Percentiles rank a stretch among this genome's conserved stretches.
Conservation (phyloP, 2,888 invertebrate species). For the Smittia aterrima region DNA sequence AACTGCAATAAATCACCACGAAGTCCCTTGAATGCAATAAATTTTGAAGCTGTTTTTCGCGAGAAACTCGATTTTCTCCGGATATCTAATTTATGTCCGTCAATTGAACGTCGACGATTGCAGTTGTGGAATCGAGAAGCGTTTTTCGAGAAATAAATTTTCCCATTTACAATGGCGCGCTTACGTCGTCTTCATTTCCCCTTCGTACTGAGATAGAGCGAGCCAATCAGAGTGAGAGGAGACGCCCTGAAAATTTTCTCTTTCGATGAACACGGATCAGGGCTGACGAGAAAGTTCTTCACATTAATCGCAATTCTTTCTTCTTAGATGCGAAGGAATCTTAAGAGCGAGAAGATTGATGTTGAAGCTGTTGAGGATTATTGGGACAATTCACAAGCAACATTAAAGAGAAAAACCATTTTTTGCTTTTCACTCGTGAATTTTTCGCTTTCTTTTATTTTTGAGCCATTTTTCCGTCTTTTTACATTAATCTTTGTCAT, state of each 20-base stretch:
- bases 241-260: slow-evolving; percentile 32
- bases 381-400: slow-evolving; percentile 41
- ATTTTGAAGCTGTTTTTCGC: slow-evolving; percentile 27
- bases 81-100: slow-evolving; percentile 42
- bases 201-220: neutral
- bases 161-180: slow-evolving; percentile 20
- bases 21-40: slow-evolving; percentile 25
- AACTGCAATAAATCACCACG: slow-evolving; percentile 14
- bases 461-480: slow-evolving; percentile 41
- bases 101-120: slow-evolving; percentile 39
- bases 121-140: slow-evolving; percentile 24
- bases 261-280: slow-evolving; percentile 11
- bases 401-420: slow-evolving; percentile 34
- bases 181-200: slow-evolving; percentile 32
- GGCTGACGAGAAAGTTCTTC: neutral
- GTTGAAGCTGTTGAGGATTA: slow-evolving; percentile 40
- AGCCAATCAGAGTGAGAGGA: slow-evolving; percentile 22
- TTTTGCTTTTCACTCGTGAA: slow-evolving; percentile 26
- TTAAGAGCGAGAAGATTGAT: slow-evolving; percentile 41
- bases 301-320: neutral
- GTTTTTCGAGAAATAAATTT: neutral
- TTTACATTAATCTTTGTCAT: slow-evolving; percentile 41
- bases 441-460: slow-evolving; percentile 34
- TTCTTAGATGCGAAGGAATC: slow-evolving; percentile 16
- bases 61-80: slow-evolving; percentile 21